A percentile compares a stretch with the other conserved stretches of the same genome.
These are phyloP conservation scores for Aquatica leii DNA, from an alignment of 2,888 invertebrate species.

Conservation along the genomic window DNA sequence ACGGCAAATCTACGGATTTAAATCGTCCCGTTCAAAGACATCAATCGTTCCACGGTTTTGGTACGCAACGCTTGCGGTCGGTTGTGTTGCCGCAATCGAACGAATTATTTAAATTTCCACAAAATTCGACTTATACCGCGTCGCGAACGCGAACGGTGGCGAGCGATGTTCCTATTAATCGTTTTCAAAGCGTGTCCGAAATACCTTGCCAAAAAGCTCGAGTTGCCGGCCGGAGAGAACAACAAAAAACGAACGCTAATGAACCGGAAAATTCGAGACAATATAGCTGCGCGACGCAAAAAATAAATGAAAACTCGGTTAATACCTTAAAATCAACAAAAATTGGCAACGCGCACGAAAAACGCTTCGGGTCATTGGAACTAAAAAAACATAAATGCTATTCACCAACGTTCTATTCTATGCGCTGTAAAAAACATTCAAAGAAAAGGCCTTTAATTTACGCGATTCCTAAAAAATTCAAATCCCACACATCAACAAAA, in stretches of 20 bases:
- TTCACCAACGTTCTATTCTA: conserved; percentile 60
- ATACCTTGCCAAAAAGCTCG: conserved; percentile 31
- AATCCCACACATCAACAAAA: conserved; percentile 13
- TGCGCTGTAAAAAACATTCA: conserved; percentile 59
- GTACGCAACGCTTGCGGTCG: conserved; percentile 1
- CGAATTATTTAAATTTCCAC: conserved; percentile 19
- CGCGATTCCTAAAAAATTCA: conserved; percentile 51
- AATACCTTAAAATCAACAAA: conserved; percentile 24
- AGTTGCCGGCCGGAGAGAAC: conserved; percentile 51
- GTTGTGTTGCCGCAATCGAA: conserved; percentile 4
- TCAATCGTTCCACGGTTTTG: conserved; percentile 59
- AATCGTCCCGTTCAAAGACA: conserved; percentile 51
- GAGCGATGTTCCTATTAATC: conserved; percentile 11
- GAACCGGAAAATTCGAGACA: conserved; percentile 14
- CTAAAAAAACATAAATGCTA: conserved; percentile 58
- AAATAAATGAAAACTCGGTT: conserved; percentile 26
- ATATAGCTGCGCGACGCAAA: conserved; percentile 26
- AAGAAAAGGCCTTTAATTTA: conserved; percentile 57
- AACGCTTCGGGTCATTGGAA: conserved; percentile 56
- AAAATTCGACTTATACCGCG: too few species aligned
- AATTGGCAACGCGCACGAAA: conserved; percentile 39
- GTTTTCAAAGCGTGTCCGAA: neutral
- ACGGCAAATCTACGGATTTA: conserved; percentile 33
- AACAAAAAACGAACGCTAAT: conserved; percentile 33
- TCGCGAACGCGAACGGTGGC: too few species aligned